These are phyloP conservation scores for Solenodon paradoxus DNA, from an alignment of 2,113 vertebrate species.

Conservation along the genomic window DNA sequence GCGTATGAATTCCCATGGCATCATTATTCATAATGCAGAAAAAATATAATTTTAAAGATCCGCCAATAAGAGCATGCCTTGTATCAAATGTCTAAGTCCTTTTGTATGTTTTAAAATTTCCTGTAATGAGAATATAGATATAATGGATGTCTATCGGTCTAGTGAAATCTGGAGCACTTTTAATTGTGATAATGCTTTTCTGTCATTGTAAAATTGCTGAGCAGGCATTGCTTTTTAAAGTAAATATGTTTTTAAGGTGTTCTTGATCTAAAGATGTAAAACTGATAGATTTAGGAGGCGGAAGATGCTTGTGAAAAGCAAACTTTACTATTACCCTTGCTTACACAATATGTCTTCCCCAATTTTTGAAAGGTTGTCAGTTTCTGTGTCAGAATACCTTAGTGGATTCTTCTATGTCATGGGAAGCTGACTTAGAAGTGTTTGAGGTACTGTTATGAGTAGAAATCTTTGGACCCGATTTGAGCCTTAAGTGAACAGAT, in stretches of 20 bases:
- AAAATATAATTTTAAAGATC: background rate
- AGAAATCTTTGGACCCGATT: background rate
- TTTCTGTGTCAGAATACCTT: background rate
- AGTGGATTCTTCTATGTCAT: background rate
- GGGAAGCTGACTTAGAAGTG: background rate
- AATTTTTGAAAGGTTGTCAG: background rate
- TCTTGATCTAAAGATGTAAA: background rate
- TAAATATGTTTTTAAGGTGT: background rate
- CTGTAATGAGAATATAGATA: background rate
- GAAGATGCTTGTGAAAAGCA: constrained; percentile 24
- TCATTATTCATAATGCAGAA: background rate
- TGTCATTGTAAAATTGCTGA: constrained; percentile 10
- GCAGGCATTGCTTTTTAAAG: background rate
- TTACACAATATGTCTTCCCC: background rate
- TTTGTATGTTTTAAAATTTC: background rate
- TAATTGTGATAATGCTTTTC: background rate
- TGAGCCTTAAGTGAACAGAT: constrained; percentile 7
- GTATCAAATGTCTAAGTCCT: background rate
- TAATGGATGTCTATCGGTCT: background rate
- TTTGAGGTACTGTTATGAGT: background rate
- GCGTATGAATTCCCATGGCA: background rate
- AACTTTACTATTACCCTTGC: background rate
- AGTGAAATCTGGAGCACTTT: background rate
- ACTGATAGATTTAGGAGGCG: background rate
- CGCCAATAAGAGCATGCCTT: background rate